Evolutionary conservation across 1,140 invertebrate species (phyloP).

Genomic region (Ceratoteleas bidentatus): DNA sequence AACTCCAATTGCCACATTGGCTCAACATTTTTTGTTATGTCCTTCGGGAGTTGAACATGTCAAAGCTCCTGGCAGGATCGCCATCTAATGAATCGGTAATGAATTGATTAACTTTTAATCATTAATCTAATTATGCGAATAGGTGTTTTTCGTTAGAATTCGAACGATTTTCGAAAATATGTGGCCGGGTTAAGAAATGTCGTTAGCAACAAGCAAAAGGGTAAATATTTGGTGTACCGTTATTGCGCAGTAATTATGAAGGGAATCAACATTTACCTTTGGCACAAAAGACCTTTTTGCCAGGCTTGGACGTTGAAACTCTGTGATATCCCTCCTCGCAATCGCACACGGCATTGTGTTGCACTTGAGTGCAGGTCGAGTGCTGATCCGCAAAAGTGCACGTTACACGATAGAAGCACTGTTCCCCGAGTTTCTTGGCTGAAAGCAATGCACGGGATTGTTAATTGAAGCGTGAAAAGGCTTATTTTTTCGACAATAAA

Average conservation of each 20-base stretch:
- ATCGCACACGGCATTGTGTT: slow-evolving; percentile 92
- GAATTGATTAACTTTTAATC: too few species aligned
- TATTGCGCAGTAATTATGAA: slow-evolving; percentile 14
- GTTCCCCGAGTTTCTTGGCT: slow-evolving; percentile 91
- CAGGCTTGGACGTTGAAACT: slow-evolving; percentile 87
- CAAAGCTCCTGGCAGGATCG: too few species aligned
- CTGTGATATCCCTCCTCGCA: slow-evolving; percentile 89
- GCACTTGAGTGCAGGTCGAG: slow-evolving; percentile 89
- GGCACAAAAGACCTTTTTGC: slow-evolving; percentile 89
- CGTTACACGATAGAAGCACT: slow-evolving; percentile 90
- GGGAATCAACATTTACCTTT: slow-evolving; percentile 83
- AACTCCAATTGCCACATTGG: too few species aligned
- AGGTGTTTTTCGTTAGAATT: not conserved
- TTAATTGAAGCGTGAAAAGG: slow-evolving; percentile 10
- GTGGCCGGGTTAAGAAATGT: too few species aligned
- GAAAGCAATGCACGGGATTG: slow-evolving; percentile 53
- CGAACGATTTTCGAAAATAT: not conserved
- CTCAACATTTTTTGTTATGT: too few species aligned
- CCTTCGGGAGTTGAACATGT: too few species aligned
- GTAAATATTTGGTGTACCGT: slow-evolving; percentile 2
- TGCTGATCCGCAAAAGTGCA: slow-evolving; percentile 89
- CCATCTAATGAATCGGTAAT: too few species aligned
- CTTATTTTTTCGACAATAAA: not conserved
- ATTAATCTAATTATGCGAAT: too few species aligned
- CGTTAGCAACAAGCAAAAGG: not conserved